These are phyloP conservation scores for Argya squamiceps DNA, from an alignment of 2,797 vertebrate genomes.

Conservation along the genomic window DNA sequence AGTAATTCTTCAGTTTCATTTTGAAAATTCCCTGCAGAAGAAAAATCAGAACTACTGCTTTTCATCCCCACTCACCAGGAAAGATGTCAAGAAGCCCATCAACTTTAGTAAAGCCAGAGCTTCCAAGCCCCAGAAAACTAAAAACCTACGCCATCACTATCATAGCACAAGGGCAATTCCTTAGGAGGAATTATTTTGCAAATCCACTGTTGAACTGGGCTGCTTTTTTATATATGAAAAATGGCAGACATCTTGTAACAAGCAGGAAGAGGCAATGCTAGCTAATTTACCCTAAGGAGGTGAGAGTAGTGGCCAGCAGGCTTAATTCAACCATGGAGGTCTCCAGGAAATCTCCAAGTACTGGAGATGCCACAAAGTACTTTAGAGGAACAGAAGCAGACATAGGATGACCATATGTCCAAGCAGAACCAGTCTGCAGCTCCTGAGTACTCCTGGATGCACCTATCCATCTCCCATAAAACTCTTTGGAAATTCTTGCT, in stretches of 20 bases:
- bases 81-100: neutral
- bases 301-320: neutral
- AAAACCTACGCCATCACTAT: neutral
- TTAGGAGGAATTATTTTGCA: neutral
- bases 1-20: constrained; percentile 20
- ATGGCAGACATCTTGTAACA: neutral
- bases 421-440: neutral
- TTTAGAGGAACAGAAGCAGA: neutral
- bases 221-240: neutral
- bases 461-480: neutral
- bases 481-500: neutral
- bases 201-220: neutral
- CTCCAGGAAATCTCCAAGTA: neutral
- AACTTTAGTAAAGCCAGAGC: neutral
- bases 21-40: constrained; percentile 12
- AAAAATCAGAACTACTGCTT: constrained; percentile 33
- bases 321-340: neutral
- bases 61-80: neutral
- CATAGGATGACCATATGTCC: neutral
- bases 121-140: neutral
- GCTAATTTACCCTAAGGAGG: neutral
- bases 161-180: neutral
- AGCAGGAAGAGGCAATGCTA: neutral
- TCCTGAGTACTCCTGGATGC: neutral
- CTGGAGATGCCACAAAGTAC: neutral